Evolutionary conservation across 2,113 vertebrate species (phyloP), one percentile per base, ranked within the genome.

Genomic region (Cariama cristata): DNA sequence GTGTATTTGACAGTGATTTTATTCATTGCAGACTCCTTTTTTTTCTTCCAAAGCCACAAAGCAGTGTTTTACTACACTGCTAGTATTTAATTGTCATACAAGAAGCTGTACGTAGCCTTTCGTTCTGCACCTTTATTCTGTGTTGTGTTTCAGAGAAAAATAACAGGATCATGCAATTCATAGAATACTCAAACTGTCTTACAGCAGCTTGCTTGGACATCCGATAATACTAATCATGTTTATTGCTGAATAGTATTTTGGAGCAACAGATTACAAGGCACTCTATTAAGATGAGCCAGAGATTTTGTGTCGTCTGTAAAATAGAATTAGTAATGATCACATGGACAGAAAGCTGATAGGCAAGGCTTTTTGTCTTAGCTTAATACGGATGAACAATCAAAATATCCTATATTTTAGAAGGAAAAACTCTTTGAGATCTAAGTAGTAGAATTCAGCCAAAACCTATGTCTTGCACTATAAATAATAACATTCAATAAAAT

Each of bases 1-100:
- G 40, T 63, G 32, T 73, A 86, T 84, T 60, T 92, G 58, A 84
- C 53, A 73, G 62, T 77, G 73, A 95, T 96, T 88, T 93, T 82
- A 90, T 93, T 87, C 35, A 40, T 12, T 14, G 35, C 33, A 79
- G n/a, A 9, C 42, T 94, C 19, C 20, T 40, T 69, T 87, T 63
- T 88, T 74, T 53, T 23, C 27, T 84, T 86, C 19, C 12, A 77
- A 90, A 88, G 15, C 8, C 44, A 76, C 44, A 62, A 82, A 90
- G 56, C 21, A 69, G 40, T 56, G 6, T 69, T 89, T 67, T 92
- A 59, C 20, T 28, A 27, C 45, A 59, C 5, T 63, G 24, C 18
- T 62, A 32, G n/a, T 38, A 68, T 38, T 91, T 91, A 8, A 4
- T 86, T 80, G 52, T 64, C 49, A 35, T 73, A 77, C n/a, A 79